Base-by-base conservation (phyloP, 1,140 invertebrate species). In the Drosophila teissieri region DNA sequence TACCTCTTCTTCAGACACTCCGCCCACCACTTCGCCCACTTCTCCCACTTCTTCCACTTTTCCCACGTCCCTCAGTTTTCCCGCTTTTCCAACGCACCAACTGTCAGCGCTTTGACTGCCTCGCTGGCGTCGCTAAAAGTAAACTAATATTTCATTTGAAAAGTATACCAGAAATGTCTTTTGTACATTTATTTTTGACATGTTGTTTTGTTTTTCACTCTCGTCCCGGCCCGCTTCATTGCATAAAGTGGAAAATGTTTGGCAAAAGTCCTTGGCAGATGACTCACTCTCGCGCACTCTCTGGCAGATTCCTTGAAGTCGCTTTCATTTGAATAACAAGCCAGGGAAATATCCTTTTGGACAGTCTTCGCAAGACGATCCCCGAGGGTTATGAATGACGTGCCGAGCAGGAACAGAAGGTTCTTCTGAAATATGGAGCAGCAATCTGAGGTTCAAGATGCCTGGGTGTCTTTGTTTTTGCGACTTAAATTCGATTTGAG, bases 121-220 rank as follows among this genome's bases (percentile, higher is more conserved):
- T 40, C 73, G 57, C 24, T 62, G 80, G 62, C 78, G 73, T 77
- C 67, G 75, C 84, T 77, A 78, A 89, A 88, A 88, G 83, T 88
- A 88, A 88, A 88, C 83, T 89, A 88, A 88, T 88, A 88, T 83
- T 88, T 88, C 83, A 88, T 88, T 86, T 86, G 83, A 82, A 79
- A 82, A 86, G 86, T 86, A 86, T 78, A 78, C 78, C 82, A 88
- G 82, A 75, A 79, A 86, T 88, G 82, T 86, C 83, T 82, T 88
- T 86, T 88, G 82, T 86, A 86, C 82, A 86, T 86, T 86, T 86
- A 88, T 88, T 82, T 79, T 86, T 86, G 82, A 86, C 82, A 86
- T 86, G 83, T 86, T 86, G 83, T 86, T 88, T 86, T 86, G 83
- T 86, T 86, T 85, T 85, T 81, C 53, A 63, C 72, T 84, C 58